phyloP scores from a whole-genome alignment of 1,140 invertebrate species.

The Aphelinus atriplicis region DNA sequence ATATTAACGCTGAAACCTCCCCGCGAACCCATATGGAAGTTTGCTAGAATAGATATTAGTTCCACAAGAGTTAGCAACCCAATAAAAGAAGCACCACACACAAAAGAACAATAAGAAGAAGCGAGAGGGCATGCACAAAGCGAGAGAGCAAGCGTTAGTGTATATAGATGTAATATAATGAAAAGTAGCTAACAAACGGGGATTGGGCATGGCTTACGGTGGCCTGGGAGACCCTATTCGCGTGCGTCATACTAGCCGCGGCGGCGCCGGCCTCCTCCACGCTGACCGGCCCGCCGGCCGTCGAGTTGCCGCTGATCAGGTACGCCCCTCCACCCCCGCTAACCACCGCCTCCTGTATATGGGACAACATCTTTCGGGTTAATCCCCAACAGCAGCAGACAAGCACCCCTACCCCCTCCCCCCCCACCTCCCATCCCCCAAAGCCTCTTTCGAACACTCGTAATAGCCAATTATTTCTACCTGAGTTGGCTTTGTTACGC shows the following conservation, averaged over 20 bases:
- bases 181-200: conserved; percentile 58
- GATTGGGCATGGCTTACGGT: conserved; percentile 77
- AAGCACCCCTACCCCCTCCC: too few relatives aligned
- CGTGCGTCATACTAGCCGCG: conserved; percentile 78
- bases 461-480: too few relatives aligned
- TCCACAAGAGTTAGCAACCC: background rate
- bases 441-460: too few relatives aligned
- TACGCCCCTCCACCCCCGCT: conserved; percentile 71
- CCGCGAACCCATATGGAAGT: too few relatives aligned
- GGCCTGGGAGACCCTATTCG: conserved; percentile 87
- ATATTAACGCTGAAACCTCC: too few relatives aligned
- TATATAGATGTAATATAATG: conserved; percentile 35
- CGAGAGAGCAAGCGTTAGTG: conserved; percentile 46
- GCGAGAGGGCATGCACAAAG: conserved; percentile 10
- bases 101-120: background rate
- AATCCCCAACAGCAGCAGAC: too few relatives aligned
- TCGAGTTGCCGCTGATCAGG: conserved; percentile 72
- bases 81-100: conserved; percentile 2
- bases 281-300: conserved; percentile 67
- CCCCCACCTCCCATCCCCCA: too few relatives aligned
- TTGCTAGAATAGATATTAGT: too few relatives aligned
- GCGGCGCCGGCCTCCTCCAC: conserved; percentile 68
- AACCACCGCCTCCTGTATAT: conserved; percentile 62
- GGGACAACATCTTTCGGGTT: too few relatives aligned
- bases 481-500: too few relatives aligned